These are phyloP conservation scores for Petaurus breviceps DNA, from an alignment of 2,113 vertebrate species.

Conservation along the genomic window DNA sequence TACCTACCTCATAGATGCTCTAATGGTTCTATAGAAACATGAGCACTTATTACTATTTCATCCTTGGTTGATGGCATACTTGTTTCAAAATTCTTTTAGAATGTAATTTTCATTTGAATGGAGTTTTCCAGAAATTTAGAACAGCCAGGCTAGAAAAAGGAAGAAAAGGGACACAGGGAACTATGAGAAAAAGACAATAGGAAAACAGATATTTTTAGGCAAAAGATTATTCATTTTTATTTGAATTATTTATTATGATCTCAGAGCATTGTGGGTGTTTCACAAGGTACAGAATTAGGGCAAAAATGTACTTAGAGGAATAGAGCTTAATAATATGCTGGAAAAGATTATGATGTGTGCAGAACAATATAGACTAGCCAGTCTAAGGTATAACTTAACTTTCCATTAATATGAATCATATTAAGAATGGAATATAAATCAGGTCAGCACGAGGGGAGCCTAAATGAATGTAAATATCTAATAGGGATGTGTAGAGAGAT, in stretches of 20 bases:
- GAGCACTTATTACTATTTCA: neutral
- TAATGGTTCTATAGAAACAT: neutral
- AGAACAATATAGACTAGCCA: neutral
- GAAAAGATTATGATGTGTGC: neutral
- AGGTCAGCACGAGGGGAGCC: neutral
- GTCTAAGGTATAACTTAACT: neutral
- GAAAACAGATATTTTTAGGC: neutral
- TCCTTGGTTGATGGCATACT: neutral
- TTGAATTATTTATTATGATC: constrained; percentile 15
- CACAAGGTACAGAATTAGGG: neutral
- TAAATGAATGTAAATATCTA: neutral
- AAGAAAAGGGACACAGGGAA: neutral
- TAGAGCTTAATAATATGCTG: neutral
- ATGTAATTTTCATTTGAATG: neutral
- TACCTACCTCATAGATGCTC: neutral
- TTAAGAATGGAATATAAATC: neutral
- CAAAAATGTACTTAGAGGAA: neutral
- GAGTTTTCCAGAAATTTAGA: neutral
- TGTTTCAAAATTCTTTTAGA: neutral
- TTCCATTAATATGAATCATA: constrained; percentile 21
- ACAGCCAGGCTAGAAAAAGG: neutral
- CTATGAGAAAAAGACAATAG: neutral
- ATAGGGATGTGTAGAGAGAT: no score
- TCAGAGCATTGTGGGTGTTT: neutral
- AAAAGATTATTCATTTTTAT: constrained; percentile 8